Base-by-base conservation (phyloP, 2,113 vertebrate species). In the Solea solea region DNA sequence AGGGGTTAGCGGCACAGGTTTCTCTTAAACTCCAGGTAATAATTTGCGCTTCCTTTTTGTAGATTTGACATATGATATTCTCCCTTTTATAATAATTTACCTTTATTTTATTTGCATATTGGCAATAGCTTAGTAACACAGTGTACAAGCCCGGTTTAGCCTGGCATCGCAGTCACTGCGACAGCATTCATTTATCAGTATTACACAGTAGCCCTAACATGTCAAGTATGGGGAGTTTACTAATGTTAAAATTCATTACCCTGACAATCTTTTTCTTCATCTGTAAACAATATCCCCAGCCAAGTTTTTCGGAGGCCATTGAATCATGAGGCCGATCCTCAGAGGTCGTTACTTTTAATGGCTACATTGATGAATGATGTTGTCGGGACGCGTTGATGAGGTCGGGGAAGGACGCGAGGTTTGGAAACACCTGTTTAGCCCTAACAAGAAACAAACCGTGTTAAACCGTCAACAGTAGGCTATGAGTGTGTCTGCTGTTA, bases 261-360 rank as follows among this genome's bases (percentile, higher is more conserved):
- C 53, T 60, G 64, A 64, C 51, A 66, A 56, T 45, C 56, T 81
- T 86, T 82, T 67, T 53, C 69, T 81, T 80, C 61, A 60, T 73
- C 72, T 83, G 72, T 88, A 83, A 84, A 89, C 86, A 87, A 78
- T 74, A 64, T 52, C 67, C 69, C 82, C 62, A 73, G 80, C 60
- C 60, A 46, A 78, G 70, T 74, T 78, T 21, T 44, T 59, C 60
- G 62, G 61, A 13, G 45, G 68, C 62, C 68, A 69, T 81, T 86
- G 82, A 88, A 84, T 88, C 78, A 71, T 46, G 69, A 45, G 72
- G 82, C 67, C 62, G 75, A 75, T 78, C 51, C 46, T 50, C 79
- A 73, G 81, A 86, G 74, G 68, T 81, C 78, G 50, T 88, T 86
- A 80, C 74, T 80, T 85, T 84, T 87, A 80, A 87, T 77, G 80